Conservation (phyloP, 2,797 vertebrate genomes). For the Echiichthys vipera region DNA sequence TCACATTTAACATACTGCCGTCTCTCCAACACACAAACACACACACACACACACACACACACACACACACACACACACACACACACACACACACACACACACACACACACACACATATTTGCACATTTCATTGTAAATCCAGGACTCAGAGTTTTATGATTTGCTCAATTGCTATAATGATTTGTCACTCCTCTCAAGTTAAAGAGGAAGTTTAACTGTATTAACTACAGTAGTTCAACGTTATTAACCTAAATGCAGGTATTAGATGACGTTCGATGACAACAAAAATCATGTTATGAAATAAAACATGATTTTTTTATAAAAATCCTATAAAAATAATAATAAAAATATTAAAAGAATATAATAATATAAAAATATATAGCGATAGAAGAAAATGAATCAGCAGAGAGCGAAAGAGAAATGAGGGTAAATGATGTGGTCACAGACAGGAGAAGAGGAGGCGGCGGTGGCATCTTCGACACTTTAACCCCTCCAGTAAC, state of each 20-base stretch:
- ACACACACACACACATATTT: conserved; percentile 14
- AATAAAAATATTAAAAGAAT: not conserved
- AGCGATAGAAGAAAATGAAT: not conserved
- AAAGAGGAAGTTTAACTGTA: not conserved
- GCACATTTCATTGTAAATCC: conserved; percentile 20
- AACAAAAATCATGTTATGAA: too few relatives aligned
- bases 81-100: not conserved
- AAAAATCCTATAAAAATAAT: not conserved
- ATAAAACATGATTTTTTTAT: too few relatives aligned
- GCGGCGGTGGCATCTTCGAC: not conserved
- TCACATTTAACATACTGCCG: too few relatives aligned
- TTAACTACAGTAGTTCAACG: too few relatives aligned
- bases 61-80: conserved; percentile 5
- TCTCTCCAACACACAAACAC: conserved; percentile 9
- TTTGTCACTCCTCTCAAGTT: not conserved
- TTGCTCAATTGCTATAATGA: conserved; percentile 9
- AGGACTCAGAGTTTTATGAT: conserved; percentile 35
- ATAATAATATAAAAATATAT: not conserved
- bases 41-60: conserved; percentile 6
- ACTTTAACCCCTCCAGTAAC: conserved; percentile 21
- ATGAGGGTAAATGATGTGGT: not conserved
- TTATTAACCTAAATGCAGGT: not conserved
- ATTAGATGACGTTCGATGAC: not conserved
- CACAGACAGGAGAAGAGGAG: not conserved
- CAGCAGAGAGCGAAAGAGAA: not conserved